These are phyloP conservation scores for Neostethus bicornis DNA, from an alignment of 2,797 vertebrate species.

Conservation along the genomic window DNA sequence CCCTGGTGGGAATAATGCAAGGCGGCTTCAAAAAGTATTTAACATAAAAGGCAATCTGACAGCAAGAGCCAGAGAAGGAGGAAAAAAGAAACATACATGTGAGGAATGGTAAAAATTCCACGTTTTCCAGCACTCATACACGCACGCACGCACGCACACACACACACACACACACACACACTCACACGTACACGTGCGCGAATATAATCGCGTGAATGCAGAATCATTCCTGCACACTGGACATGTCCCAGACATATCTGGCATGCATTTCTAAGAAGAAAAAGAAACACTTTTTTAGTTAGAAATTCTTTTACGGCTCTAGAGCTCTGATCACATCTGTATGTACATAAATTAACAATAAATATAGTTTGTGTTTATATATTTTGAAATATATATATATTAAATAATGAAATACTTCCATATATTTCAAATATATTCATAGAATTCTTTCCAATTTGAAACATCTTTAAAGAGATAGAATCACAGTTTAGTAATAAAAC, in stretches of 20 bases:
- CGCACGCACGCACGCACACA: not conserved
- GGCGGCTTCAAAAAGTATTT: constrained; percentile 69
- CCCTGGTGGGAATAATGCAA: constrained; percentile 68
- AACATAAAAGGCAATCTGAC: constrained; percentile 80
- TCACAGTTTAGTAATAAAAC: constrained; percentile 86
- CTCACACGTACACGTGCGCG: constrained; percentile 41
- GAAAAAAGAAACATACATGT: constrained; percentile 55
- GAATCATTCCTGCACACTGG: constrained; percentile 71
- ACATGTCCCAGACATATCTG: constrained; percentile 84
- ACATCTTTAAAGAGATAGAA: constrained; percentile 79
- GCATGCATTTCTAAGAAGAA: constrained; percentile 75
- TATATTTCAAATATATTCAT: constrained; percentile 83
- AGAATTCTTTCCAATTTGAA: constrained; percentile 78
- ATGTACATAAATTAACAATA: constrained; percentile 85
- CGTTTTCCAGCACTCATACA: constrained; percentile 49
- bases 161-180: constrained; percentile 29
- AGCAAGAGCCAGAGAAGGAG: constrained; percentile 68
- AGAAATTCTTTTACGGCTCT: constrained; percentile 76
- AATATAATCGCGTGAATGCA: constrained; percentile 66
- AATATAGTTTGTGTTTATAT: constrained; percentile 82
- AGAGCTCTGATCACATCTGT: constrained; percentile 79
- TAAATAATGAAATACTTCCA: constrained; percentile 82
- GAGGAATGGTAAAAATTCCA: constrained; percentile 76
- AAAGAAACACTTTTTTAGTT: constrained; percentile 76
- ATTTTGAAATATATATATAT: constrained; percentile 78